These are phyloP conservation scores for Acleris cristana DNA, from an alignment of 2,888 invertebrate genomes.

Conservation along the genomic window DNA sequence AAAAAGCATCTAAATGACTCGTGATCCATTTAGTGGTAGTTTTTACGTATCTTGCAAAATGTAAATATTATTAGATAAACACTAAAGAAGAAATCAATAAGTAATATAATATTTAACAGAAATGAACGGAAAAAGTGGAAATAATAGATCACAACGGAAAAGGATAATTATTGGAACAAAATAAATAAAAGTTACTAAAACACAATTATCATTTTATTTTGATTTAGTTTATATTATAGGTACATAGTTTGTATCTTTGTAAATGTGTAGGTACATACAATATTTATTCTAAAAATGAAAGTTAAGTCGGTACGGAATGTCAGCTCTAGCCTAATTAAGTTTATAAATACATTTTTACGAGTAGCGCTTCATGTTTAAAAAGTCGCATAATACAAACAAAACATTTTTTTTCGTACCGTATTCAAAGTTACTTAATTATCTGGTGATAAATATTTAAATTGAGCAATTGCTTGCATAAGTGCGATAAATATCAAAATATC, in stretches of 20 bases:
- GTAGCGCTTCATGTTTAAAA: constrained; percentile 1
- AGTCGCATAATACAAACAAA: not conserved
- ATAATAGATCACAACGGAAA: not conserved
- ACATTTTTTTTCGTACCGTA: not conserved
- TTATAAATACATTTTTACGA: not conserved
- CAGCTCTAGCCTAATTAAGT: constrained; percentile 1
- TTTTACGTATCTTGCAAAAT: too few relatives aligned
- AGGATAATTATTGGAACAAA: not conserved
- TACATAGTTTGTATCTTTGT: constrained; percentile 20
- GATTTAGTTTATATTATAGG: constrained; percentile 17
- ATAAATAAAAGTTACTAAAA: constrained; percentile 7
- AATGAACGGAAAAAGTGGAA: too few relatives aligned
- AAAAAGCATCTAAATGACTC: too few relatives aligned
- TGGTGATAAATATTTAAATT: constrained; percentile 1
- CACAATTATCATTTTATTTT: constrained; percentile 21
- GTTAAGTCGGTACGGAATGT: constrained; percentile 31
- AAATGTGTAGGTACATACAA: constrained; percentile 7
- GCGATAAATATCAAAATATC: not conserved
- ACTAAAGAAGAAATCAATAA: too few relatives aligned
- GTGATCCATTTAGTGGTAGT: too few relatives aligned
- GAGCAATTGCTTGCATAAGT: constrained; percentile 16
- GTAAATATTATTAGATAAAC: too few relatives aligned
- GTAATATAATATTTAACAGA: too few relatives aligned
- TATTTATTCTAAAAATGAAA: constrained; percentile 12
- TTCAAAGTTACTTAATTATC: too few relatives aligned